Evolutionary conservation across 2,797 vertebrate genomes (phyloP).

Genomic region (Cygnus olor): DNA sequence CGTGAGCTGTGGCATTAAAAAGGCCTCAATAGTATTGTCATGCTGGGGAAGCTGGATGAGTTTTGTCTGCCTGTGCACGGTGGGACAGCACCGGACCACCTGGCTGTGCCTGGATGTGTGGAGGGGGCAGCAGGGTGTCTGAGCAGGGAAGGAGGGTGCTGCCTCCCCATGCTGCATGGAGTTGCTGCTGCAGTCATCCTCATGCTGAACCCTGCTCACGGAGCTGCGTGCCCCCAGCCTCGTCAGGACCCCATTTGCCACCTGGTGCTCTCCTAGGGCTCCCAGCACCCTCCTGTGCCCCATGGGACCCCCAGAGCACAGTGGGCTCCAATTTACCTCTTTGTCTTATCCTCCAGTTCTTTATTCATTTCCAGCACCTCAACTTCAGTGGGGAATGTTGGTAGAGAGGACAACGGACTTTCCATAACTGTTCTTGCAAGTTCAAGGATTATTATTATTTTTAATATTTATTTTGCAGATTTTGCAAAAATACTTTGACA

Average conservation of each 20-base stretch:
- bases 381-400: accelerated
- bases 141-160: accelerated
- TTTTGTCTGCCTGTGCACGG: background rate
- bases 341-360: background rate
- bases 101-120: accelerated
- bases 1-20: conserved; percentile 21
- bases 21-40: accelerated
- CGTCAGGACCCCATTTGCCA: accelerated
- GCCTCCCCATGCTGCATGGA: background rate
- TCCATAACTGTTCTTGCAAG: background rate
- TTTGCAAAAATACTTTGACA: background rate
- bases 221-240: background rate
- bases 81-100: accelerated
- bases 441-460: background rate
- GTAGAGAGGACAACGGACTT: background rate
- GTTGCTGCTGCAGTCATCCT: background rate
- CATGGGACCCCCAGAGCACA: accelerated
- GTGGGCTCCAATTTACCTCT: background rate
- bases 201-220: background rate
- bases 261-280: accelerated
- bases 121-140: background rate
- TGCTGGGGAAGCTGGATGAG: accelerated
- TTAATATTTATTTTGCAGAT: no score
- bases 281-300: background rate
- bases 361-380: background rate